Conservation (phyloP, 2,888 invertebrate genomes). For the Tachina fera region DNA sequence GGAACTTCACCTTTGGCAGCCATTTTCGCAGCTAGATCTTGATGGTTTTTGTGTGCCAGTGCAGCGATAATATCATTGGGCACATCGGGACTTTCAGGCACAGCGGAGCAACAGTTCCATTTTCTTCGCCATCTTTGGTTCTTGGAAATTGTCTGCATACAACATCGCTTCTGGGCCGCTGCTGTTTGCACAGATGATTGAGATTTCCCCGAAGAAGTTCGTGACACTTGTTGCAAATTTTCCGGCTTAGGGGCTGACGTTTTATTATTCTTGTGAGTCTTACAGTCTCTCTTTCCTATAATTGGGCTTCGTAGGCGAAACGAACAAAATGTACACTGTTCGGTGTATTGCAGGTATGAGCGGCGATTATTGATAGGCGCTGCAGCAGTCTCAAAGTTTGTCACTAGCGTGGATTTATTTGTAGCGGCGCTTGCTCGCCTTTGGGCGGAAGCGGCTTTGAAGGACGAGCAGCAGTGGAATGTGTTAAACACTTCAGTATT, state of each 20-base stretch:
- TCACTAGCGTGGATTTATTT: conserved; percentile 77
- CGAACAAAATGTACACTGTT: conserved; percentile 82
- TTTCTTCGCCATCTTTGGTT: conserved; percentile 84
- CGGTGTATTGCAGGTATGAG: conserved; percentile 80
- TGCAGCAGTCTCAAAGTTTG: conserved; percentile 74
- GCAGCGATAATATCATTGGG: conserved; percentile 83
- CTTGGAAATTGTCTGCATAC: conserved; percentile 81
- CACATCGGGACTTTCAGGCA: conserved; percentile 86
- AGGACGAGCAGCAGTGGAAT: conserved; percentile 83
- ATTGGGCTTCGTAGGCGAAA: conserved; percentile 81
- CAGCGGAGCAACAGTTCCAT: conserved; percentile 86
- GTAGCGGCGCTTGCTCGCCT: conserved; percentile 78
- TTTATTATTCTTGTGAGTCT: conserved; percentile 68
- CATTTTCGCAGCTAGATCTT: conserved; percentile 69
- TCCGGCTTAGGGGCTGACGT: conserved; percentile 58
- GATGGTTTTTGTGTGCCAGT: conserved; percentile 77
- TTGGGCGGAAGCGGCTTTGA: conserved; percentile 78
- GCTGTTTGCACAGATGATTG: conserved; percentile 51
- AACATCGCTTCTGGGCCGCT: conserved; percentile 73
- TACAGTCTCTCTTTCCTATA: conserved; percentile 72
- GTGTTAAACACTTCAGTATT: conserved; percentile 74
- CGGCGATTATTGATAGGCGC: conserved; percentile 69
- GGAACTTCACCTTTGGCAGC: conserved; percentile 73
- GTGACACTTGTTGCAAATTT: conserved; percentile 64
- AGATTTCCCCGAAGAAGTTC: conserved; percentile 56